These are phyloP conservation scores for Terebella lapidaria DNA, from an alignment of 2,888 invertebrate species.

Conservation along the genomic window DNA sequence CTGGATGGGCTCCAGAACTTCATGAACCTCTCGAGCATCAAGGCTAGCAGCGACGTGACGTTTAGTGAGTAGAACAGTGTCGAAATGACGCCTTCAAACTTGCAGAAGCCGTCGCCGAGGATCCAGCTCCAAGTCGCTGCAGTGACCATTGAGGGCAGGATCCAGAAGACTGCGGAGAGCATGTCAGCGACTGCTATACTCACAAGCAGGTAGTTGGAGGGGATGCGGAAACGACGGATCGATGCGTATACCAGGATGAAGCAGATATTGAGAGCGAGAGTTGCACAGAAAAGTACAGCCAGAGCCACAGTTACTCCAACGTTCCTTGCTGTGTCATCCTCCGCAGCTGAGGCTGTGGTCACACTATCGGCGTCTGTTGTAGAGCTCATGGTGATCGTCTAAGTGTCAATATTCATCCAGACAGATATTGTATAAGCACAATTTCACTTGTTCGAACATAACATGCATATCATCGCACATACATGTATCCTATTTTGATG, in stretches of 20 bases:
- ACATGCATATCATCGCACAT: too few relatives aligned
- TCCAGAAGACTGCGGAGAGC: constrained; percentile 28
- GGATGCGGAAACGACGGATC: not conserved
- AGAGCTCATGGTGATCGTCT: too few relatives aligned
- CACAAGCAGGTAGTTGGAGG: constrained; percentile 16
- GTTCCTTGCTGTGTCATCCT: not conserved
- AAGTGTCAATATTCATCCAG: too few relatives aligned
- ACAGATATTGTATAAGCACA: too few relatives aligned
- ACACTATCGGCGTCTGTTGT: not conserved
- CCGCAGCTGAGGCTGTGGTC: not conserved
- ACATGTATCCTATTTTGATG: too few relatives aligned
- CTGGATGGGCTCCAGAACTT: constrained; percentile 31
- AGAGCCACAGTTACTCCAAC: not conserved
- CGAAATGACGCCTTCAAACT: constrained; percentile 28
- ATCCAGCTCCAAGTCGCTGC: constrained; percentile 21
- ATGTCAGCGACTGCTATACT: constrained; percentile 28
- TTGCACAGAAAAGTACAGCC: not conserved
- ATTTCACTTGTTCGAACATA: too few relatives aligned
- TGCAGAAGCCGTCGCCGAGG: constrained; percentile 26
- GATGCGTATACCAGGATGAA: not conserved
- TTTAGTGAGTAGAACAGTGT: constrained; percentile 27
- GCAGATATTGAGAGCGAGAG: not conserved
- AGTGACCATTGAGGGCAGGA: constrained; percentile 24
- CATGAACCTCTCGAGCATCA: constrained; percentile 31
- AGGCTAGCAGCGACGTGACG: constrained; percentile 27